These are phyloP conservation scores for Chaenodraco wilsoni DNA, from an alignment of 2,797 vertebrate genomes.

Conservation along the genomic window DNA sequence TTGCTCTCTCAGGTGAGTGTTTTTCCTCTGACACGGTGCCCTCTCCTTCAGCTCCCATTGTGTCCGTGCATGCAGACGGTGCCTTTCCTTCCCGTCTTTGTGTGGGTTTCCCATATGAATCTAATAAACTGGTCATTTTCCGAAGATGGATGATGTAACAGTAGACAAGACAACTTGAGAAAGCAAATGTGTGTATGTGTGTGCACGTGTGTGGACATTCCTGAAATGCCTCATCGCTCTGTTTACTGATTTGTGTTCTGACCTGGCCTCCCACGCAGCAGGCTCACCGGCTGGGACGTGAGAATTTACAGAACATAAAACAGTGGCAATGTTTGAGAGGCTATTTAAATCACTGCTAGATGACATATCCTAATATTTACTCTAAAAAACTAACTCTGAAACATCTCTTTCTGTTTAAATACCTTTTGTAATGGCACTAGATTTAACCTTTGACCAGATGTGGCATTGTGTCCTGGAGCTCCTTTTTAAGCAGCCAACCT, in stretches of 20 bases:
- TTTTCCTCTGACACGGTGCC: conserved; percentile 12
- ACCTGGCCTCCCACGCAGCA: conserved; percentile 19
- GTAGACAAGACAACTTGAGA: conserved; percentile 23
- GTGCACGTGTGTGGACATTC: conserved; percentile 51
- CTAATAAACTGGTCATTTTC: conserved; percentile 55
- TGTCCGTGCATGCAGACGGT: conserved; percentile 39
- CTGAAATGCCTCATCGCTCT: conserved; percentile 44
- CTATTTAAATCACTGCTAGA: conserved; percentile 37
- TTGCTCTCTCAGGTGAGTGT: conserved; percentile 57
- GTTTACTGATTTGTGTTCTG: conserved; percentile 40
- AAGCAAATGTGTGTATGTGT: conserved; percentile 22
- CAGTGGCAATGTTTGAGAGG: conserved; percentile 25
- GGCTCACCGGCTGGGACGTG: conserved; percentile 32
- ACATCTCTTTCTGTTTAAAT: conserved; percentile 23
- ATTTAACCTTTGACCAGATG: conserved; percentile 26
- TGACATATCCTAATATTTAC: conserved; percentile 31
- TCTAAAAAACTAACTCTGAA: not conserved
- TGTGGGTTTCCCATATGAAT: conserved; percentile 50
- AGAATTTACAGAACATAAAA: conserved; percentile 49
- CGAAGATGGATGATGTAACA: conserved; percentile 52
- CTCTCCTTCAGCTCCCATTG: conserved; percentile 40
- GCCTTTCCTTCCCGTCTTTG: conserved; percentile 74
- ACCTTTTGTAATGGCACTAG: not conserved
- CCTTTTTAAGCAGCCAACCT: conserved; percentile 13
- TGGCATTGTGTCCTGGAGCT: conserved; percentile 11